Evolutionary conservation across 2,888 invertebrate species (phyloP).

Genomic region (Cantharis rustica): DNA sequence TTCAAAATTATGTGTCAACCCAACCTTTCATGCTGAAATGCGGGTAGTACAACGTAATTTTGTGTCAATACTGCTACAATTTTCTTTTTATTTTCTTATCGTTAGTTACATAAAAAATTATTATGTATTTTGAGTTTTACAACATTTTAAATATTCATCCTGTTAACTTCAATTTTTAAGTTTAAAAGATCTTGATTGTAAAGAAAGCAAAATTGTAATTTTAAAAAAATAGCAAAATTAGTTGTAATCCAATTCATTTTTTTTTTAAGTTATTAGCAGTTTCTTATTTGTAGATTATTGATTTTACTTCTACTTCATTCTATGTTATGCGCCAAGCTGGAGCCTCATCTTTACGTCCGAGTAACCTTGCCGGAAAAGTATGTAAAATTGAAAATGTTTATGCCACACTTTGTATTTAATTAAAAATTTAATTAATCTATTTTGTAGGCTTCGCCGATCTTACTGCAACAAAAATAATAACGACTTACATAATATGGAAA

Average conservation of each 20-base stretch:
- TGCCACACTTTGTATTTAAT: background rate
- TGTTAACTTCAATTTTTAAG: background rate
- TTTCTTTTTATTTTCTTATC: slow-evolving; percentile 2
- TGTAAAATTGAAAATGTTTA: background rate
- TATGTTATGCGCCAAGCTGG: background rate
- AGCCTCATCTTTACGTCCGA: background rate
- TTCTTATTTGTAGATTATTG: background rate
- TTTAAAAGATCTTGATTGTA: background rate
- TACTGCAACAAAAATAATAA: background rate
- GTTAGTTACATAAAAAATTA: background rate
- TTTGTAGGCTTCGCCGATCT: background rate
- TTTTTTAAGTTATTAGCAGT: background rate
- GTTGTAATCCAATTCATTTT: background rate
- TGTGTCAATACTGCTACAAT: background rate
- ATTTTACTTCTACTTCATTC: background rate
- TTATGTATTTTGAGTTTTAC: background rate
- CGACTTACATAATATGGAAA: background rate
- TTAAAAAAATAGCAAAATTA: background rate
- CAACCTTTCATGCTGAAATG: slow-evolving; percentile 2
- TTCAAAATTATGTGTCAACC: slow-evolving; percentile 1
- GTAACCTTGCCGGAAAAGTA: background rate
- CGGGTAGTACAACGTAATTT: slow-evolving; percentile 1
- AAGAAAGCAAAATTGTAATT: background rate
- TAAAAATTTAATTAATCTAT: background rate
- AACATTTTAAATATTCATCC: background rate